Evolutionary conservation across 53 echinoderm and acorn worm genomes (phyloP).

Genomic region (Echinometra lucunter): DNA sequence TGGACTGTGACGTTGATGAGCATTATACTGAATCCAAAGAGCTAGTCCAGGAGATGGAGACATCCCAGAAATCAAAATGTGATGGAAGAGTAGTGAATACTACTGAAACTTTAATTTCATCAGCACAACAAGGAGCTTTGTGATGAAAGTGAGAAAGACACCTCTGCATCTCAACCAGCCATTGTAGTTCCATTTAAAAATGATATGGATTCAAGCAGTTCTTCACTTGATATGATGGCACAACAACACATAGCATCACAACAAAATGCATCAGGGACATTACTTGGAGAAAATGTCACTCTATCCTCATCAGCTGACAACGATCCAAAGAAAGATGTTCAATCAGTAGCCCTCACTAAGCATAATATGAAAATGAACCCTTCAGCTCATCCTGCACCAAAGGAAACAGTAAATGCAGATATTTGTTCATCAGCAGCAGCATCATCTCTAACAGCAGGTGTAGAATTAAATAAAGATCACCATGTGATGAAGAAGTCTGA

Average conservation of each 20-base stretch:
- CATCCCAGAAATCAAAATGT: not conserved
- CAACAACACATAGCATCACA: not conserved
- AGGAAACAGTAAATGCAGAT: not conserved
- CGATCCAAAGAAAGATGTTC: not conserved
- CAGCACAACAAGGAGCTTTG: not conserved
- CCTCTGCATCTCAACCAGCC: not conserved
- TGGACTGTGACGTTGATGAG: not conserved
- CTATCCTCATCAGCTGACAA: not conserved
- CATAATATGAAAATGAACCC: not conserved
- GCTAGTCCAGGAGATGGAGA: not conserved
- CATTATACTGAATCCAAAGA: not conserved
- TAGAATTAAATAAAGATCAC: not conserved
- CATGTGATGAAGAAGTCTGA: not conserved
- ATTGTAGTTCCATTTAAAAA: not conserved
- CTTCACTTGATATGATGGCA: not conserved
- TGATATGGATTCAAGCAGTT: not conserved
- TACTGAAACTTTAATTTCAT: not conserved
- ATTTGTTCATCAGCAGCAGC: not conserved
- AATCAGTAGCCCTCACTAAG: not conserved
- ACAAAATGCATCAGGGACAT: not conserved
- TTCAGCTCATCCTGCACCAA: not conserved
- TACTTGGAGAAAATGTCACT: not conserved
- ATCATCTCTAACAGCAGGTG: not conserved
- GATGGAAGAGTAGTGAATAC: not conserved
- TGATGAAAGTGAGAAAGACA: not conserved